Evolutionary conservation across 2,888 invertebrate genomes (phyloP).

Genomic region (Hedya salicella): DNA sequence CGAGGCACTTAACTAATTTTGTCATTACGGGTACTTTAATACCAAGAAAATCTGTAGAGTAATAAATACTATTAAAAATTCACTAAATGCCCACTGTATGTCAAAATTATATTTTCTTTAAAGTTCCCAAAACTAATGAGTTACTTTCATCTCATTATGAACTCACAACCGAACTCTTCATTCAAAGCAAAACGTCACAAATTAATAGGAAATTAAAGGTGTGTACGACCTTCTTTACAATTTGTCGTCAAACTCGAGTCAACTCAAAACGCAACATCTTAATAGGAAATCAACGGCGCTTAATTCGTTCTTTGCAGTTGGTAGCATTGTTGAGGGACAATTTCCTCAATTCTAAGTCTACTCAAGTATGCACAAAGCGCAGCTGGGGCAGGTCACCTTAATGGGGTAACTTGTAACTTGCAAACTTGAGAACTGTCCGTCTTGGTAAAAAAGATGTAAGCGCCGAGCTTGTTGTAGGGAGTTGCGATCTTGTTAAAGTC

Average conservation of each 20-base stretch:
- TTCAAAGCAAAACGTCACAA: not conserved
- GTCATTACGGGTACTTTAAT: too few species aligned
- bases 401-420: constrained; percentile 36
- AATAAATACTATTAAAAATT: constrained; percentile 1
- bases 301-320: constrained; percentile 2
- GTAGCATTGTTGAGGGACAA: constrained; percentile 10
- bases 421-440: not conserved
- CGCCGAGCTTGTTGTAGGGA: not conserved
- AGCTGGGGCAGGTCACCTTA: constrained; percentile 27
- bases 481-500: not conserved
- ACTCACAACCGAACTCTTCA: constrained; percentile 14
- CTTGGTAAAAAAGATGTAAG: not conserved
- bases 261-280: not conserved
- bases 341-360: constrained; percentile 13
- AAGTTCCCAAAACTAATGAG: constrained; percentile 4
- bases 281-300: not conserved
- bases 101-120: not conserved
- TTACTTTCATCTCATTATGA: constrained; percentile 20
- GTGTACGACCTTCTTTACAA: not conserved
- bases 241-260: not conserved
- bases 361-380: constrained; percentile 44
- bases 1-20: too few species aligned
- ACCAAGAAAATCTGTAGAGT: too few species aligned
- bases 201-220: not conserved
- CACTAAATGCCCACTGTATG: not conserved